A percentile compares a stretch with the other conserved stretches of the same genome.
These are phyloP conservation scores for Acipenser transmontanus DNA, from an alignment of 2,797 vertebrate species.

Conservation along the genomic window DNA sequence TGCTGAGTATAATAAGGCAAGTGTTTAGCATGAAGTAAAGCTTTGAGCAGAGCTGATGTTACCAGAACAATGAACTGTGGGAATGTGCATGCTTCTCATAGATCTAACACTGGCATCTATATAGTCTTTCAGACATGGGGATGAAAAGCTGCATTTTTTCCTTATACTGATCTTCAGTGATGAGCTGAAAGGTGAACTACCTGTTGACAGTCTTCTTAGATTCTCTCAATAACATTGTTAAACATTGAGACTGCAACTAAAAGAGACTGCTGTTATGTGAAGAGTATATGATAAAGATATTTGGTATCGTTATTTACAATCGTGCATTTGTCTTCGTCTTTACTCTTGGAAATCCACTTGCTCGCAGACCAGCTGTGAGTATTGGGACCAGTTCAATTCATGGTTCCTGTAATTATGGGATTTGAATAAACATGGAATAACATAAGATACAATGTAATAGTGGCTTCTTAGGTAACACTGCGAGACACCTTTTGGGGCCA, in stretches of 20 bases:
- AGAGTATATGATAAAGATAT: constrained; percentile 35
- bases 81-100: constrained; percentile 68
- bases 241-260: constrained; percentile 43
- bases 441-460: too few relatives aligned
- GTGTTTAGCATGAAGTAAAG: constrained; percentile 67
- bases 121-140: constrained; percentile 60
- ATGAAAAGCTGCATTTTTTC: constrained; percentile 59
- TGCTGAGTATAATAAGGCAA: constrained; percentile 64
- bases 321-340: constrained; percentile 14
- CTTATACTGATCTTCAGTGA: constrained; percentile 50
- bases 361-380: neutral
- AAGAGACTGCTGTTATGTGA: constrained; percentile 41
- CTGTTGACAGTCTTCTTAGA: constrained; percentile 78
- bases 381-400: neutral
- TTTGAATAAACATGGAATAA: too few relatives aligned
- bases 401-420: too few relatives aligned
- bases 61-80: constrained; percentile 72
- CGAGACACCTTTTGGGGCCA: too few relatives aligned
- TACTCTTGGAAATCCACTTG: constrained; percentile 17
- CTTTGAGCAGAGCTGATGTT: constrained; percentile 68
- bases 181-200: constrained; percentile 75
- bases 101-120: constrained; percentile 52
- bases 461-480: too few relatives aligned
- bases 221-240: constrained; percentile 77
- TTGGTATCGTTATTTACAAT: constrained; percentile 42